Base-by-base conservation (phyloP, 2,113 vertebrate genomes). In the Lepisosteus oculatus region DNA sequence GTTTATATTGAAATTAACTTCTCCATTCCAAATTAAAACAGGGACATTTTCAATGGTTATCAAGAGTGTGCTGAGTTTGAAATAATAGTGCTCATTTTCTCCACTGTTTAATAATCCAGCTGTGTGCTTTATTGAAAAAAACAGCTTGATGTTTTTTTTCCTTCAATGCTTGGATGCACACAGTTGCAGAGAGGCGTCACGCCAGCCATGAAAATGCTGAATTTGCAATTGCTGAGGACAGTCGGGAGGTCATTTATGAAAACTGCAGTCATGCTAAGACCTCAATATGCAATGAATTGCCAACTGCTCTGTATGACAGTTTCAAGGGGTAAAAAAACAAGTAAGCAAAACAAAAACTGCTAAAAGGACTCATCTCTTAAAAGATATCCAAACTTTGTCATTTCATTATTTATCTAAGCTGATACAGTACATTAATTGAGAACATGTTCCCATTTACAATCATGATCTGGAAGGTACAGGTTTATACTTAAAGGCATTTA, bases 131-230 rank as follows among this genome's bases (percentile, higher is more conserved):
- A 65, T 44, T 4, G 43, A 14, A n/a, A 14, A 65, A 43, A 14
- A 3, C 44, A 43, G 44, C 41, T 3, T 45, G 3, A 8, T 45
- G 51, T 67, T 72, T 70, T 61, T 67, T 13, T 17, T 11, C 3
- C 8, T 3, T 43, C 63, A 41, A 70, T 61, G 76, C 73, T 76
- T 67, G 72, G 29, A 66, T 72, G 59, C 67, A 64, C 57, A 15
- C 70, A 77, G 72, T 65, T 72, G 62, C 44, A 65, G 57, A 65
- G 44, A 17, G 44, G 29, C 68, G 68, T 76, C 65, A 69, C n/a
- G 76, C 72, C 72, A 61, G 55, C 55, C 55, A 61, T 71, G 65
- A 75, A 78, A 71, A 56, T 71, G 76, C 78, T 78, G 80, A 82
- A 69, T 66, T 56, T 12, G 77, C 74, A 72, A 15, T 62, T 47